Evolutionary conservation across 1,140 invertebrate species (phyloP).

Genomic region (Apocrypta bakeri): DNA sequence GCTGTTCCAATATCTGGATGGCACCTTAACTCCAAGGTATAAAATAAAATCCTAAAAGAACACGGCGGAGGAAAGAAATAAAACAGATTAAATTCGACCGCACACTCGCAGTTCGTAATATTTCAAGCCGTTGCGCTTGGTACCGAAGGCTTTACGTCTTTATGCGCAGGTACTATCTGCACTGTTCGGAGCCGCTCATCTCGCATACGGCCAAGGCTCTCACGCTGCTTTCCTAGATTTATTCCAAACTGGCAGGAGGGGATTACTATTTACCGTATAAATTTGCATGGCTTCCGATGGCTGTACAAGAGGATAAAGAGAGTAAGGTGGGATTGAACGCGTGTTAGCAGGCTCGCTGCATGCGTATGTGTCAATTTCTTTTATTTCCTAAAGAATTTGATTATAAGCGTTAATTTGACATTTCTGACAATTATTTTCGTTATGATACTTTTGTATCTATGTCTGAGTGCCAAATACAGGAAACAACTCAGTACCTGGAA

Average conservation of each 20-base stretch:
- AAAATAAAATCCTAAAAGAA: not conserved
- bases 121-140: not conserved
- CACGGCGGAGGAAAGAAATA: not conserved
- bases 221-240: constrained; percentile 57
- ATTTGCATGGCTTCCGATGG: constrained; percentile 60
- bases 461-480: too few relatives aligned
- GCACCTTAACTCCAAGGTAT: too few relatives aligned
- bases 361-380: not conserved
- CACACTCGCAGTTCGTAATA: not conserved
- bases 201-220: not conserved
- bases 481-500: too few relatives aligned
- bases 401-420: too few relatives aligned
- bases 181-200: not conserved
- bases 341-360: not conserved
- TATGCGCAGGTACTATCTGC: not conserved
- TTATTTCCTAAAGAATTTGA: not conserved
- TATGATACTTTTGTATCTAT: too few relatives aligned
- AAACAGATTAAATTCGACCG: not conserved
- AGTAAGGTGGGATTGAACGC: constrained; percentile 1
- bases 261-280: constrained; percentile 67
- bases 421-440: too few relatives aligned
- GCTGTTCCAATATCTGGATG: too few relatives aligned
- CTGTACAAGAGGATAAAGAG: not conserved
- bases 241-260: constrained; percentile 59
- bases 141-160: constrained; percentile 3